These are phyloP conservation scores for Bolborhynchus lineola DNA, from an alignment of 2,113 vertebrate genomes.

Conservation along the genomic window DNA sequence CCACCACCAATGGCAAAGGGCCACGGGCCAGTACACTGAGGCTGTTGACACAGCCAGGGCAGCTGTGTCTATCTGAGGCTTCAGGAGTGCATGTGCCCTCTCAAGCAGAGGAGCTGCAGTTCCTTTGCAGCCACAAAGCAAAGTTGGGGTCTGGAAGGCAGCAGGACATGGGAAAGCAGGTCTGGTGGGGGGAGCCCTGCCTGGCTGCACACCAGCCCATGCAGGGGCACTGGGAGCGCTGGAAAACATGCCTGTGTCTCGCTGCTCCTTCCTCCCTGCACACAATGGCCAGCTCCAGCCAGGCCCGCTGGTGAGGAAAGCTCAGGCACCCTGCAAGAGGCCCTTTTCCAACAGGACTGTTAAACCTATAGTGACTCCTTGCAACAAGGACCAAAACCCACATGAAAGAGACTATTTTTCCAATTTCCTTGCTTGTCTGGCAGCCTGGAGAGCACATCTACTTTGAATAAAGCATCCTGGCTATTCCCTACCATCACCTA, in stretches of 20 bases:
- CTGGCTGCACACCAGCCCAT: background rate
- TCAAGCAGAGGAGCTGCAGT: background rate
- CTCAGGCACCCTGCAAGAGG: background rate
- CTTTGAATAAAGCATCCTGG: background rate
- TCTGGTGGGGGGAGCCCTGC: background rate
- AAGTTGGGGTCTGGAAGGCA: too few relatives aligned
- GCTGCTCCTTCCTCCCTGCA: background rate
- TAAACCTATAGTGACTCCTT: background rate
- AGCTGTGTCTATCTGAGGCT: background rate
- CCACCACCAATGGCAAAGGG: rapidly evolving
- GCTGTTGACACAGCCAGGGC: background rate
- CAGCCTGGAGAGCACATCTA: background rate
- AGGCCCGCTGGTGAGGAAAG: rapidly evolving
- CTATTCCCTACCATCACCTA: background rate
- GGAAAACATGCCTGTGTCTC: rapidly evolving
- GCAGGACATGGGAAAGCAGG: background rate
- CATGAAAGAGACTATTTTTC: conserved; percentile 7
- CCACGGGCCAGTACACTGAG: rapidly evolving
- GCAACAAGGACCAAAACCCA: background rate
- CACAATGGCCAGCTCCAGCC: background rate
- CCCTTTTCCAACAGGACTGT: background rate
- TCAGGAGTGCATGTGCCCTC: rapidly evolving
- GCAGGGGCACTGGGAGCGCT: background rate
- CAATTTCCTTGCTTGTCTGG: background rate
- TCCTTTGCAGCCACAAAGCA: rapidly evolving